These are phyloP conservation scores for Amiota minor DNA, from an alignment of 2,888 invertebrate genomes.

Conservation along the genomic window DNA sequence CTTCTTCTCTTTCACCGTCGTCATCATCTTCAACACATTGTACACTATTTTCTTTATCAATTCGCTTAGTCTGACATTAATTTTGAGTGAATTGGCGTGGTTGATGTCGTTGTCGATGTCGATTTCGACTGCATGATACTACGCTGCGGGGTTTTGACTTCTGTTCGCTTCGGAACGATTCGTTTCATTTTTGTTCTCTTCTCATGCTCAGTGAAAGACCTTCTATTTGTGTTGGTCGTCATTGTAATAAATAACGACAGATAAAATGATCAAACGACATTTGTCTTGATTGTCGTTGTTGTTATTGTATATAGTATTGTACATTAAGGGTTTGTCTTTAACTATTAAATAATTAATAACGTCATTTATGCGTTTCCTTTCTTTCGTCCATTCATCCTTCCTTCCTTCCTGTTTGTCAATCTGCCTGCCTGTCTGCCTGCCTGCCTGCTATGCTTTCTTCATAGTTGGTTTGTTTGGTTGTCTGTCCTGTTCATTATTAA, in stretches of 20 bases:
- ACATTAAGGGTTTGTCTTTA: constrained; percentile 10
- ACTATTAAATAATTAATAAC: constrained; percentile 22
- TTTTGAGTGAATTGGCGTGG: constrained; percentile 24
- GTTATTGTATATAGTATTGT: background rate
- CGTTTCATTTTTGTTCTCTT: background rate
- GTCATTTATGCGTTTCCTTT: constrained; percentile 6
- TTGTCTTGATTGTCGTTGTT: constrained; percentile 15
- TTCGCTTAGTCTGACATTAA: constrained; percentile 16
- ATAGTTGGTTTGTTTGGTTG: too few relatives aligned
- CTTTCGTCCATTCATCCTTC: too few relatives aligned
- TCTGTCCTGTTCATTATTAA: too few relatives aligned
- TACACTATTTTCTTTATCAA: background rate
- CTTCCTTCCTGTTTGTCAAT: too few relatives aligned
- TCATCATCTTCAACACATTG: background rate
- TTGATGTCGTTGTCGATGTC: background rate
- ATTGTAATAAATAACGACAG: constrained; percentile 16
- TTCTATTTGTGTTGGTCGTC: background rate
- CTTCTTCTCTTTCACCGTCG: background rate
- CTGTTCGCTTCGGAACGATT: background rate
- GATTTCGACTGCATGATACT: too few relatives aligned
- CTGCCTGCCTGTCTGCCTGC: too few relatives aligned
- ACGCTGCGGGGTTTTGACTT: background rate
- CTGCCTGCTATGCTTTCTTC: too few relatives aligned
- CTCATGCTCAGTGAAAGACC: background rate
- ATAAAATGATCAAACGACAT: constrained; percentile 18